These are phyloP conservation scores for Charaxes varanes DNA, from an alignment of 1,140 invertebrate species.

Conservation along the genomic window DNA sequence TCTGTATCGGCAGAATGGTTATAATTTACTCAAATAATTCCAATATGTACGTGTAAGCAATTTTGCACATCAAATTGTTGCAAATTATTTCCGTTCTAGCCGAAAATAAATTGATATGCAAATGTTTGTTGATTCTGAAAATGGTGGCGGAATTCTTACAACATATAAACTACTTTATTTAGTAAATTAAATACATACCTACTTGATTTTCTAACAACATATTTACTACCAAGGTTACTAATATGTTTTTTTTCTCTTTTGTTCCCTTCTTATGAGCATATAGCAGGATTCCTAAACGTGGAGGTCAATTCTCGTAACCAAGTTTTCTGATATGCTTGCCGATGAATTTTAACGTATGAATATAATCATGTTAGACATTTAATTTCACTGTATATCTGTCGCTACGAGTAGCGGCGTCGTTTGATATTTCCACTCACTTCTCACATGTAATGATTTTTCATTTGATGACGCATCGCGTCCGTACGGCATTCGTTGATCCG, in stretches of 20 bases:
- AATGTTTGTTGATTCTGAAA: constrained; percentile 30
- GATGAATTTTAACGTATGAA: constrained; percentile 55
- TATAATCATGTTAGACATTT: constrained; percentile 43
- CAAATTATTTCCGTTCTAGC: constrained; percentile 29
- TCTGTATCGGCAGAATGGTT: constrained; percentile 24
- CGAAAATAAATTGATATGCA: constrained; percentile 34
- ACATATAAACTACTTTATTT: constrained; percentile 18
- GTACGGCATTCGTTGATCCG: constrained; percentile 34
- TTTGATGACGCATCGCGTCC: constrained; percentile 45
- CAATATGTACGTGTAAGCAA: constrained; percentile 26
- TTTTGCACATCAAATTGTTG: constrained; percentile 24
- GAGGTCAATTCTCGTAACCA: constrained; percentile 69
- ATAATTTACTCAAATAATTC: constrained; percentile 32
- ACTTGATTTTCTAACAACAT: constrained; percentile 13
- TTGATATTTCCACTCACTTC: constrained; percentile 75
- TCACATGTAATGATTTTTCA: constrained; percentile 81
- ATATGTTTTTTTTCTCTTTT: constrained; percentile 69
- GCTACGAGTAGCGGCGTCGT: constrained; percentile 36
- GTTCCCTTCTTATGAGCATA: constrained; percentile 65
- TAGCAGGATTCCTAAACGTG: constrained; percentile 71
- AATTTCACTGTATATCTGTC: constrained; percentile 41
- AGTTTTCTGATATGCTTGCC: constrained; percentile 68
- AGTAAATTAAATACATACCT: constrained; percentile 14
- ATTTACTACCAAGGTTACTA: constrained; percentile 58
- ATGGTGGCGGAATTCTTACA: constrained; percentile 41